Conservation (phyloP, 2,797 vertebrate genomes). For the Sebastiscus tertius region DNA sequence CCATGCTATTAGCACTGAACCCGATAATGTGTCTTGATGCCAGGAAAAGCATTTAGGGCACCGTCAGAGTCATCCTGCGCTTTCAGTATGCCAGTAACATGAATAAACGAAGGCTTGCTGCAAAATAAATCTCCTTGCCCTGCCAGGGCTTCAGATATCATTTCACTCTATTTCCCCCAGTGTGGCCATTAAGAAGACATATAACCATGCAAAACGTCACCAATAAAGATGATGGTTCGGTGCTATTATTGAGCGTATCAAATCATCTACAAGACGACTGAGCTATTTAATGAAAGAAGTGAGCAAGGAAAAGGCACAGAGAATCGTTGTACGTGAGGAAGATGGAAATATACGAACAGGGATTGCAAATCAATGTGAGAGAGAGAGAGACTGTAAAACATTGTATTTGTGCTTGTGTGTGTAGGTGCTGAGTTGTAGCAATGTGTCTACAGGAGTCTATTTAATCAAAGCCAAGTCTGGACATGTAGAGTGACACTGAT, state of each 20-base stretch:
- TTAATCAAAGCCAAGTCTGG: slow-evolving; percentile 27
- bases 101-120: slow-evolving; percentile 35
- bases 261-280: slow-evolving; percentile 46
- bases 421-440: slow-evolving; percentile 7
- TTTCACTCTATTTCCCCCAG: slow-evolving; percentile 50
- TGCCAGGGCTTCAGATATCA: slow-evolving; percentile 37
- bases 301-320: not conserved
- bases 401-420: slow-evolving; percentile 1
- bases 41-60: slow-evolving; percentile 27
- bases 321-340: slow-evolving; percentile 1
- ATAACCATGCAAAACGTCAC: slow-evolving; percentile 51
- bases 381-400: not conserved
- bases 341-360: slow-evolving; percentile 16
- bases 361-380: slow-evolving; percentile 28
- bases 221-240: slow-evolving; percentile 54
- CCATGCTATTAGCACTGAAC: slow-evolving; percentile 14
- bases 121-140: slow-evolving; percentile 47
- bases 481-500: slow-evolving; percentile 1
- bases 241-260: slow-evolving; percentile 50
- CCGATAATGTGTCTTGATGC: slow-evolving; percentile 22
- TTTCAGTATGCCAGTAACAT: slow-evolving; percentile 23
- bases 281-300: slow-evolving; percentile 38
- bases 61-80: not conserved
- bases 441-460: slow-evolving; percentile 22
- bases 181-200: slow-evolving; percentile 62